Evolutionary conservation across 2,888 invertebrate species (phyloP).

Genomic region (Strigamia crassipes): DNA sequence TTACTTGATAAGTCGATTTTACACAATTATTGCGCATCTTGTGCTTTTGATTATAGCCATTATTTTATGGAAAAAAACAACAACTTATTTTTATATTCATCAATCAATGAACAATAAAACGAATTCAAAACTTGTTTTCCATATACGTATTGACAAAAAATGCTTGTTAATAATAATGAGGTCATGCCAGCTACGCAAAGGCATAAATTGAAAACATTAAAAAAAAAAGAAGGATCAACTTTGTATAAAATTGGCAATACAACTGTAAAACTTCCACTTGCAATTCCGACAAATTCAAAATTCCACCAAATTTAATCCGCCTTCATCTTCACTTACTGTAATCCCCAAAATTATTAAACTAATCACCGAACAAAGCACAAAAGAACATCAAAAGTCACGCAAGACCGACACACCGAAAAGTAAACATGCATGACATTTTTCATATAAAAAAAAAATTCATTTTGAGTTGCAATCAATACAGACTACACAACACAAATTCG

Average conservation of each 20-base stretch:
- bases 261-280: not conserved
- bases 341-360: too few species aligned
- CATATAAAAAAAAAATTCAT: too few species aligned
- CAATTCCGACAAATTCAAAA: not conserved
- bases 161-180: constrained; percentile 10
- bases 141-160: not conserved
- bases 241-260: not conserved
- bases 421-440: too few species aligned
- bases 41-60: not conserved
- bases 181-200: not conserved
- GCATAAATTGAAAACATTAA: not conserved
- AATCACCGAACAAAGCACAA: too few species aligned
- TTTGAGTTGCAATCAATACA: too few species aligned
- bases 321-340: too few species aligned
- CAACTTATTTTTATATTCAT: not conserved
- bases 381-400: too few species aligned
- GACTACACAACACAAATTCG: too few species aligned
- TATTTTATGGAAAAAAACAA: not conserved
- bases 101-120: not conserved
- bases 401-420: too few species aligned
- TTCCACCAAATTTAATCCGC: not conserved
- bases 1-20: not conserved
- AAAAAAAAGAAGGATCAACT: not conserved
- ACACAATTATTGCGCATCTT: not conserved
- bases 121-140: not conserved